These are phyloP conservation scores for Macropus fuliginosus DNA, from an alignment of 2,797 vertebrate species.

Conservation along the genomic window DNA sequence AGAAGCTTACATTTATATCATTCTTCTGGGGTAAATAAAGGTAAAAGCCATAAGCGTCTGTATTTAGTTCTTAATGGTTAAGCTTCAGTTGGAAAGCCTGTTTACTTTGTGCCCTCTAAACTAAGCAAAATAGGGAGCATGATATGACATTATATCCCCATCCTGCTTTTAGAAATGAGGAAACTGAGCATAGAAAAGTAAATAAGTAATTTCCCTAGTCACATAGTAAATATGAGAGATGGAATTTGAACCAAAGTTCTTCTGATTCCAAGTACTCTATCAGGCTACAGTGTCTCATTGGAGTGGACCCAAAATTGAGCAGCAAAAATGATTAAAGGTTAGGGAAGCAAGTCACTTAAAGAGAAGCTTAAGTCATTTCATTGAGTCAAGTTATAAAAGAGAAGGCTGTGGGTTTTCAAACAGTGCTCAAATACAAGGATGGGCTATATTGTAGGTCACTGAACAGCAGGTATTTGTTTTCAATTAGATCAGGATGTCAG, in stretches of 20 bases:
- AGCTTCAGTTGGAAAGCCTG: neutral
- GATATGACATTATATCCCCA: neutral
- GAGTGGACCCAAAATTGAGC: conserved; percentile 31
- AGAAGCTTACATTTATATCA: neutral
- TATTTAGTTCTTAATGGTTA: neutral
- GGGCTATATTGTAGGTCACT: neutral
- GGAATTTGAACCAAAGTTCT: neutral
- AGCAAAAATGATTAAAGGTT: conserved; percentile 27
- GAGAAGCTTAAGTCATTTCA: neutral
- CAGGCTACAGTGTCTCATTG: neutral
- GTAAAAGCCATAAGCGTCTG: neutral
- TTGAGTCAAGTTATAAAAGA: neutral
- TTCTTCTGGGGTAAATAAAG: neutral
- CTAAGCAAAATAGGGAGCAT: neutral
- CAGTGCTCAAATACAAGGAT: neutral
- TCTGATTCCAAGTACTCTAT: neutral
- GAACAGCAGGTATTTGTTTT: neutral
- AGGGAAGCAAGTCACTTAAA: conserved; percentile 30
- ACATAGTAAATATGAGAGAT: neutral
- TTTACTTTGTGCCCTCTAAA: neutral
- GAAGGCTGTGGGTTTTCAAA: neutral
- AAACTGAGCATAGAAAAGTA: neutral
- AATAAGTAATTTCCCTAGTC: neutral
- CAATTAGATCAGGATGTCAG: neutral
- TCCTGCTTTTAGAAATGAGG: neutral